phyloP scores from a whole-genome alignment of 2,797 vertebrate species.

The Ctenochaetus hawaiiensis region DNA sequence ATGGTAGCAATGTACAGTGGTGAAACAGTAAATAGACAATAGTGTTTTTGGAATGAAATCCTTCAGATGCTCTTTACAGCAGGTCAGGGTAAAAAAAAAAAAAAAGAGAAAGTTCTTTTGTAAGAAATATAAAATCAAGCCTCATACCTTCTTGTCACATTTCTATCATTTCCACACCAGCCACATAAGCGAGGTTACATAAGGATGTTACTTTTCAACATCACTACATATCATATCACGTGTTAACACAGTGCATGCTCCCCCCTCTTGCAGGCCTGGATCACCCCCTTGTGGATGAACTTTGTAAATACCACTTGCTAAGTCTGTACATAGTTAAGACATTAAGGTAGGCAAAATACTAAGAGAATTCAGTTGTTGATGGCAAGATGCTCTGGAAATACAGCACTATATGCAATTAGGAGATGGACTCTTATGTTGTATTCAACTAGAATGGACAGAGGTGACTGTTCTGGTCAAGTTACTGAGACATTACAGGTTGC shows the following conservation, averaged over 20 bases:
- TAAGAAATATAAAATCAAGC: slow-evolving; percentile 48
- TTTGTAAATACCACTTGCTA: slow-evolving; percentile 89
- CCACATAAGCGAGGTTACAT: slow-evolving; percentile 76
- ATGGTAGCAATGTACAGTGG: slow-evolving; percentile 47
- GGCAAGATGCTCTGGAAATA: slow-evolving; percentile 78
- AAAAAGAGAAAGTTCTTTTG: slow-evolving; percentile 35
- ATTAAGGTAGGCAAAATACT: slow-evolving; percentile 78
- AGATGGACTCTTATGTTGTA: slow-evolving; percentile 75
- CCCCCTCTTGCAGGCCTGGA: slow-evolving; percentile 71
- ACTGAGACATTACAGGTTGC: slow-evolving; percentile 41
- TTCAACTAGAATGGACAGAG: slow-evolving; percentile 61
- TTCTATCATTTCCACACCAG: slow-evolving; percentile 75
- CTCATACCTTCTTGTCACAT: slow-evolving; percentile 57
- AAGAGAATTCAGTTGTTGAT: slow-evolving; percentile 75
- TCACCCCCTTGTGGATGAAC: slow-evolving; percentile 84
- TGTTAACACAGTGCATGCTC: slow-evolving; percentile 64
- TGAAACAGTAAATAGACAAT: slow-evolving; percentile 20
- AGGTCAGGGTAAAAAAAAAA: neutral
- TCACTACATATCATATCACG: slow-evolving; percentile 76
- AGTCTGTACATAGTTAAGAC: slow-evolving; percentile 84
- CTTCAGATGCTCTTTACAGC: slow-evolving; percentile 44
- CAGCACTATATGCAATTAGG: slow-evolving; percentile 83
- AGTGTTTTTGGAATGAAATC: slow-evolving; percentile 45
- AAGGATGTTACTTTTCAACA: slow-evolving; percentile 64
- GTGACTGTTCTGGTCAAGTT: slow-evolving; percentile 24